phyloP scores from a whole-genome alignment of 2,113 vertebrate species.

The Empidonax traillii region DNA sequence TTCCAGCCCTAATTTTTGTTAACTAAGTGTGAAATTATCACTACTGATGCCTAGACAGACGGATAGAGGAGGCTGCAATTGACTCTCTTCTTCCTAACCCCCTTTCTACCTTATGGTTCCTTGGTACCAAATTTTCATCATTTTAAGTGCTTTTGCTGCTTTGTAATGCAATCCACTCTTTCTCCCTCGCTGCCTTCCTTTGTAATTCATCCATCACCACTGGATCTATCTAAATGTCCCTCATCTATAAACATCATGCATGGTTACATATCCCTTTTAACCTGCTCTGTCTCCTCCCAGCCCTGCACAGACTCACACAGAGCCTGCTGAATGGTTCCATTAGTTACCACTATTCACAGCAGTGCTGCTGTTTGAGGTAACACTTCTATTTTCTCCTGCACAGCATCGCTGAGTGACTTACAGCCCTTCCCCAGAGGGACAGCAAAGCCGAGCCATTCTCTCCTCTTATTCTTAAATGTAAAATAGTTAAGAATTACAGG shows the following conservation, averaged over 20 bases:
- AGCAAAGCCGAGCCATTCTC: neutral
- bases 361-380: conserved; percentile 9
- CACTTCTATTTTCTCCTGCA: neutral
- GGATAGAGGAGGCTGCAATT: neutral
- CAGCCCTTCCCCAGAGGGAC: neutral
- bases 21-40: neutral
- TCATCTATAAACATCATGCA: neutral
- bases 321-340: neutral
- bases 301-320: neutral
- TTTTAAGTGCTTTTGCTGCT: neutral
- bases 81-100: neutral
- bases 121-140: neutral
- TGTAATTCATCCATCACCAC: neutral
- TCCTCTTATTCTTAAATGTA: neutral
- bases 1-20: neutral
- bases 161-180: neutral
- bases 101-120: neutral
- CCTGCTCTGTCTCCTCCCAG: neutral
- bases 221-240: neutral
- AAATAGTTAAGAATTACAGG: neutral
- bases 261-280: neutral
- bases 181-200: neutral
- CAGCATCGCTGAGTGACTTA: neutral
- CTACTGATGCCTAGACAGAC: neutral
- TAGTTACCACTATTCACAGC: conserved; percentile 9